Evolutionary conservation across 2,797 vertebrate species (phyloP).

Genomic region (Lithobates pipiens): DNA sequence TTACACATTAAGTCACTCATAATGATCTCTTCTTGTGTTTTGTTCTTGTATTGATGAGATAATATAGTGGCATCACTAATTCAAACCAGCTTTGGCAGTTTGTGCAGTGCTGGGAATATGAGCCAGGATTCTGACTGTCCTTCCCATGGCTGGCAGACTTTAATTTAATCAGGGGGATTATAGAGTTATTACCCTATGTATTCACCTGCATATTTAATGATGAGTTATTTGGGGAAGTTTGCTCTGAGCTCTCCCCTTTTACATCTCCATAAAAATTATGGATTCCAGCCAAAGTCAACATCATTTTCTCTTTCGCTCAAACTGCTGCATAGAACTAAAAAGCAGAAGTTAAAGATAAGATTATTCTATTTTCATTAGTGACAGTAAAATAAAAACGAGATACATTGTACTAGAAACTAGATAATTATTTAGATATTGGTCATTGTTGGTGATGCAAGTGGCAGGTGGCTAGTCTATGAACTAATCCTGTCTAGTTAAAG

Average conservation of each 20-base stretch:
- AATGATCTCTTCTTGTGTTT: constrained; percentile 11
- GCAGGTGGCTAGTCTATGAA: neutral
- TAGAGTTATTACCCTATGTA: constrained; percentile 50
- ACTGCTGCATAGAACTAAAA: neutral
- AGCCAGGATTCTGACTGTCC: neutral
- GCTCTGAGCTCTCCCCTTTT: constrained; percentile 26
- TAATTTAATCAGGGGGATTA: constrained; percentile 51
- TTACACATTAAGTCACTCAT: constrained; percentile 27
- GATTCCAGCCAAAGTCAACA: constrained; percentile 44
- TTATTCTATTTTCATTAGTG: neutral
- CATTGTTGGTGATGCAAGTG: neutral
- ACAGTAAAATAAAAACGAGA: neutral
- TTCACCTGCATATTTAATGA: constrained; percentile 56
- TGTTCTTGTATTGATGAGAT: constrained; percentile 38
- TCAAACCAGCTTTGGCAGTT: constrained; percentile 32
- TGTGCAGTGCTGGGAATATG: constrained; percentile 6
- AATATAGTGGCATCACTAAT: constrained; percentile 38
- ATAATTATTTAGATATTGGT: neutral
- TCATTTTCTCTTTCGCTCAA: neutral
- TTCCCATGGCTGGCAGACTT: constrained; percentile 42
- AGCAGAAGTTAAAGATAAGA: constrained; percentile 20
- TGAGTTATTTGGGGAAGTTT: constrained; percentile 53
- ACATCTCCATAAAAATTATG: constrained; percentile 45
- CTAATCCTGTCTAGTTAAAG: neutral
- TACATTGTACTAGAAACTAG: neutral